phyloP scores from a whole-genome alignment of 2,888 invertebrate species.

The Atrina japonica region DNA sequence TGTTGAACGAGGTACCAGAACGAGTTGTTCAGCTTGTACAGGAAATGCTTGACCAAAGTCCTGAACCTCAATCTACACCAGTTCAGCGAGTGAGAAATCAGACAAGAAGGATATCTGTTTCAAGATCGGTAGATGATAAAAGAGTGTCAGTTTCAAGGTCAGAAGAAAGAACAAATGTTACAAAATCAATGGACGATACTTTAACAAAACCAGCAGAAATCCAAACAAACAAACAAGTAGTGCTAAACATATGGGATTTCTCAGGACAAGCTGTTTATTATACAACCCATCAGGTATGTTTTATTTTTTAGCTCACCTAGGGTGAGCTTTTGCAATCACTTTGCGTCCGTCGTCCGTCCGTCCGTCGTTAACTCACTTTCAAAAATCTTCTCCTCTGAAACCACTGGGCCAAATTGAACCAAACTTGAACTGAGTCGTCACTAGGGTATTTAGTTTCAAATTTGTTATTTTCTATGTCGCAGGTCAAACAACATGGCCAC shows the following conservation, averaged over 20 bases:
- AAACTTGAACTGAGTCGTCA: too few species aligned
- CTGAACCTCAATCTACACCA: conserved; percentile 28
- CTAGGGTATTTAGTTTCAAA: too few species aligned
- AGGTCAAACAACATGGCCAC: too few species aligned
- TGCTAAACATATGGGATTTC: conserved; percentile 79
- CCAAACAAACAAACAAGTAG: conserved; percentile 53
- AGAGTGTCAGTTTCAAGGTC: not conserved
- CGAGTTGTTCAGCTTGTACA: conserved; percentile 76
- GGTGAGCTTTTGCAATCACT: too few species aligned
- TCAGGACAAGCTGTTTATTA: conserved; percentile 78
- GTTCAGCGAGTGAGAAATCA: too few species aligned
- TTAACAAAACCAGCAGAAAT: not conserved
- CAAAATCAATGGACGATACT: not conserved
- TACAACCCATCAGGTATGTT: conserved; percentile 75
- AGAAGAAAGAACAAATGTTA: not conserved
- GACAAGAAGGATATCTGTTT: too few species aligned
- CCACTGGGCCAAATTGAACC: too few species aligned
- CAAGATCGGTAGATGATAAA: too few species aligned
- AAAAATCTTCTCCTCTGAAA: too few species aligned
- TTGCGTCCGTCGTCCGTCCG: too few species aligned
- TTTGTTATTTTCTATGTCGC: too few species aligned
- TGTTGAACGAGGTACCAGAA: conserved; percentile 71
- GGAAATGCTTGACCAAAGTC: conserved; percentile 64
- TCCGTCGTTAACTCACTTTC: not conserved
- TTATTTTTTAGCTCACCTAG: too few species aligned